Percentiles rank a stretch among this genome's conserved stretches.
phyloP scores from a whole-genome alignment of 1,140 invertebrate genomes.

The Pentalonia nigronervosa region DNA sequence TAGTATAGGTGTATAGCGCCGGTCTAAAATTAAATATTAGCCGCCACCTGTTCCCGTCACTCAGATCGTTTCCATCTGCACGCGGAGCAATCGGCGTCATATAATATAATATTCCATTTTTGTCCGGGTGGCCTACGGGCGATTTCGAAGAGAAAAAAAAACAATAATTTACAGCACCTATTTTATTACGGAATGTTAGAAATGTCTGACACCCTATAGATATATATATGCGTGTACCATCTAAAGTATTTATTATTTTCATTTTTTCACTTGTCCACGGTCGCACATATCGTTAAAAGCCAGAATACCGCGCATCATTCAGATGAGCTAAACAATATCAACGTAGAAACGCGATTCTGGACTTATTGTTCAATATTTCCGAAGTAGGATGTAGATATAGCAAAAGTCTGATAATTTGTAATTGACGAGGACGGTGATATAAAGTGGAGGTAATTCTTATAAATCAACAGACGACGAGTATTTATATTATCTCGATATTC shows the following conservation, averaged over 20 bases:
- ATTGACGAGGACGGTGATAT: too few species aligned
- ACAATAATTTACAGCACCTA: background rate
- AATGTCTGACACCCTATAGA: background rate
- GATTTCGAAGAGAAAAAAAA: background rate
- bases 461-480: too few species aligned
- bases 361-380: background rate
- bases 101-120: background rate
- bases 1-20: background rate
- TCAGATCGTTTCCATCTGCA: background rate
- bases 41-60: background rate
- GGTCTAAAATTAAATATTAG: conserved; percentile 34
- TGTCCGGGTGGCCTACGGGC: background rate
- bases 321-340: background rate
- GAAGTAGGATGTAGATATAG: background rate
- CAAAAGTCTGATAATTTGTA: background rate
- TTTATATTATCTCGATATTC: too few species aligned
- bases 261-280: background rate
- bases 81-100: background rate
- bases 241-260: background rate
- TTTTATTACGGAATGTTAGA: background rate
- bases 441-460: too few species aligned
- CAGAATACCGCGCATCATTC: background rate
- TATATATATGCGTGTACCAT: background rate
- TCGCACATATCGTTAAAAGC: background rate
- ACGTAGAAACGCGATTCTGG: background rate